phyloP scores from a whole-genome alignment of 1,140 invertebrate species.

The Uloborus diversus region DNA sequence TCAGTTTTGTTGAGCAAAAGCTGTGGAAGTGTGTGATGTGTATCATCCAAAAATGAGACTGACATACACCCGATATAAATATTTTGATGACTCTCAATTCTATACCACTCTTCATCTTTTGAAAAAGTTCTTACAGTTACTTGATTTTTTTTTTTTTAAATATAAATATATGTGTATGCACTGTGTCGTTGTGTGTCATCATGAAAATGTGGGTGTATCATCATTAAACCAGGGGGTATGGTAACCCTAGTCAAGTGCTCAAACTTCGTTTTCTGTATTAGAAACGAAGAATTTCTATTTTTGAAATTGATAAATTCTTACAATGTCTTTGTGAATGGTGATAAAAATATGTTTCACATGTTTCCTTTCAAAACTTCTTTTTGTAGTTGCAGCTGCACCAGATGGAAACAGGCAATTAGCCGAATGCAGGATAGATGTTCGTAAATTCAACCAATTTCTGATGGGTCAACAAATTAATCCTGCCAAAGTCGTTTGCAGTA shows the following conservation, averaged over 20 bases:
- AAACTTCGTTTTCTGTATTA: not conserved
- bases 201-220: no score
- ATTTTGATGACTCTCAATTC: no score
- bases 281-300: no score
- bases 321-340: not conserved
- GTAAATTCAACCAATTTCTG: conserved; percentile 70
- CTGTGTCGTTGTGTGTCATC: no score
- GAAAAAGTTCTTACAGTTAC: no score
- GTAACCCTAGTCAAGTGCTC: not conserved
- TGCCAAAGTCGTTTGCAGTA: conserved; percentile 70
- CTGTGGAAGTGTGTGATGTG: no score
- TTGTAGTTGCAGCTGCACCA: conserved; percentile 39
- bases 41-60: no score
- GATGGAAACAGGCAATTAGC: conserved; percentile 39
- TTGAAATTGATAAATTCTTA: not conserved
- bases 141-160: no score
- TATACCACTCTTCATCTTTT: no score
- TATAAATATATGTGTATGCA: no score
- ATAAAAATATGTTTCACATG: not conserved
- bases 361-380: not conserved
- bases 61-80: no score
- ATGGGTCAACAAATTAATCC: conserved; percentile 71
- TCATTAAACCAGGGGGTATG: not conserved
- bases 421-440: conserved; percentile 70
- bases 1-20: no score